phyloP scores from a whole-genome alignment of 1,140 invertebrate genomes.

The Lasaia peninsularis region DNA sequence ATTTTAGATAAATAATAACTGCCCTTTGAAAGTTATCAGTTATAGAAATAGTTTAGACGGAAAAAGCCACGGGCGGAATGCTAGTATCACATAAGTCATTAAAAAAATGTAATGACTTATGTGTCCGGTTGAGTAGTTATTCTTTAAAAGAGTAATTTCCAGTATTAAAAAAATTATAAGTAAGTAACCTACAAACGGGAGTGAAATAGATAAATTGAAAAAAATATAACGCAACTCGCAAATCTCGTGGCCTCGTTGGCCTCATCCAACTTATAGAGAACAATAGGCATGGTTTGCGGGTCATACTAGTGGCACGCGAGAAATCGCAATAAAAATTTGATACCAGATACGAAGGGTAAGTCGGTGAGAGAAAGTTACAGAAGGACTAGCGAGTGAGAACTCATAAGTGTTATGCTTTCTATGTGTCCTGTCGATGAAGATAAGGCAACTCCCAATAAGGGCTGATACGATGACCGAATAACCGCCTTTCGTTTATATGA shows the following conservation, averaged over 20 bases:
- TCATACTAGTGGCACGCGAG: slow-evolving; percentile 40
- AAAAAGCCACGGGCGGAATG: too few relatives aligned
- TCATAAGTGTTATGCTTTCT: slow-evolving; percentile 24
- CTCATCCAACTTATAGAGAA: slow-evolving; percentile 15
- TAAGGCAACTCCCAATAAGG: slow-evolving; percentile 12
- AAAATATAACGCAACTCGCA: not conserved
- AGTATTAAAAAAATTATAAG: too few relatives aligned
- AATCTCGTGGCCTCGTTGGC: not conserved
- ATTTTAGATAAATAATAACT: too few relatives aligned
- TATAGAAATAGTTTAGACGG: too few relatives aligned
- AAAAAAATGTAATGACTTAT: too few relatives aligned
- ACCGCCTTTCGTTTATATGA: not conserved
- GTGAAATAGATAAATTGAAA: too few relatives aligned
- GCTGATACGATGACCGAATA: slow-evolving; percentile 3
- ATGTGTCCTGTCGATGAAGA: slow-evolving; percentile 8
- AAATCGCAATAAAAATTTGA: slow-evolving; percentile 45
- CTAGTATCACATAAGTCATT: too few relatives aligned
- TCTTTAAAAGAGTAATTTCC: too few relatives aligned
- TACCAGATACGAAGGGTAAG: slow-evolving; percentile 45
- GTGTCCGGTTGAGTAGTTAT: too few relatives aligned
- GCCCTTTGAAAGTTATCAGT: too few relatives aligned
- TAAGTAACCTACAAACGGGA: too few relatives aligned
- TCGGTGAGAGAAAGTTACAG: slow-evolving; percentile 52
- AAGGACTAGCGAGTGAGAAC: slow-evolving; percentile 36
- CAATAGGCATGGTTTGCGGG: slow-evolving; percentile 41